Evolutionary conservation across 2,113 vertebrate species (phyloP).

Genomic region (Halcyon senegalensis): DNA sequence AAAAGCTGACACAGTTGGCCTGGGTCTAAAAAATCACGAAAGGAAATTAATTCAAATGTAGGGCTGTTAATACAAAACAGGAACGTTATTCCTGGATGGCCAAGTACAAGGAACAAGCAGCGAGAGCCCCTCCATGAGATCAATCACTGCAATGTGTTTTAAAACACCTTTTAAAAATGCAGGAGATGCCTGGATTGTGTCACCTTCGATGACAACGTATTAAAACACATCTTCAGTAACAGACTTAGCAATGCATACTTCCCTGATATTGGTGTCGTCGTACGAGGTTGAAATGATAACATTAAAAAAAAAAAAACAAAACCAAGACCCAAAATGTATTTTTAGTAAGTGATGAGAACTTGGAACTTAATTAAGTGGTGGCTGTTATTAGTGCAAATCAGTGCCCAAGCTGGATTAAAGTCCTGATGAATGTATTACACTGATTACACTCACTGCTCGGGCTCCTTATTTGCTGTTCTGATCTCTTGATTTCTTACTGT

Average conservation of each 20-base stretch:
- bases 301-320: neutral
- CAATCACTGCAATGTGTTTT: neutral
- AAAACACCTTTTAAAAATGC: neutral
- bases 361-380: neutral
- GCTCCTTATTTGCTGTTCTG: neutral
- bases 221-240: neutral
- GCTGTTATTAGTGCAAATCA: neutral
- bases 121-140: neutral
- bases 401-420: neutral
- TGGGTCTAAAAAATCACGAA: neutral
- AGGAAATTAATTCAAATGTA: neutral
- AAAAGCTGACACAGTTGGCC: constrained; percentile 12
- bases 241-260: neutral
- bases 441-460: neutral
- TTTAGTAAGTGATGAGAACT: neutral
- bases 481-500: neutral
- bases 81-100: neutral
- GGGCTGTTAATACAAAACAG: neutral
- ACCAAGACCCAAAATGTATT: neutral
- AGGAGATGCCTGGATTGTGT: neutral
- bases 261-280: neutral
- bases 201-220: neutral
- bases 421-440: neutral
- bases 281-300: neutral
- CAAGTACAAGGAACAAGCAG: neutral